Percentiles rank a stretch among this genome's conserved stretches.
Evolutionary conservation across 37 sponge, comb jelly and placozoan genomes (phyloP).

Genomic region (Ephydatia muelleri): DNA sequence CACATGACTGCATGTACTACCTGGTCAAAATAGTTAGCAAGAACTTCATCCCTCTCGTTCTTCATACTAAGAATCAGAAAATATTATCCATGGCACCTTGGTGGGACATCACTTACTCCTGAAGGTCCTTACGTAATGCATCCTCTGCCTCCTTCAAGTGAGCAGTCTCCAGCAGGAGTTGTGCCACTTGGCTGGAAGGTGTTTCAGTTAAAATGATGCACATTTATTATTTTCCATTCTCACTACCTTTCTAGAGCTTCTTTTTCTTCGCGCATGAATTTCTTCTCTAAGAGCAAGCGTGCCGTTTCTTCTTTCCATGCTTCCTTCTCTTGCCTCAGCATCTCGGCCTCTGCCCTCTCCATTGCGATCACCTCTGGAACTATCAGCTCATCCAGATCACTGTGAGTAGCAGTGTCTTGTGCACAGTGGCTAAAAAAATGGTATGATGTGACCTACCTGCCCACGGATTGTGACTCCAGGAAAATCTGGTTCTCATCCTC

Average conservation of each 20-base stretch:
- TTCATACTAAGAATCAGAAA: slow-evolving; percentile 19
- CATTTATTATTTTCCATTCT: not conserved
- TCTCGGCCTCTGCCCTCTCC: slow-evolving; percentile 45
- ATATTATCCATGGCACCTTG: not conserved
- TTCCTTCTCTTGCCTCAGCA: slow-evolving; percentile 60
- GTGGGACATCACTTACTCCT: slow-evolving; percentile 19
- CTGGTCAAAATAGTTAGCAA: slow-evolving; percentile 61
- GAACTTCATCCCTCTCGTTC: slow-evolving; percentile 60
- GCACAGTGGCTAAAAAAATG: too few species aligned
- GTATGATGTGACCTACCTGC: not conserved
- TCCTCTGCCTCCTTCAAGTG: slow-evolving; percentile 22
- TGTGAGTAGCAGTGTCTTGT: too few species aligned
- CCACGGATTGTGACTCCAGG: not conserved
- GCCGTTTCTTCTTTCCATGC: slow-evolving; percentile 17
- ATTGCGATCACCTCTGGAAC: slow-evolving; percentile 24
- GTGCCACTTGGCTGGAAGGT: slow-evolving; percentile 24
- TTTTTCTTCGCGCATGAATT: slow-evolving; percentile 16
- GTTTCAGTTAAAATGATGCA: not conserved
- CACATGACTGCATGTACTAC: not conserved
- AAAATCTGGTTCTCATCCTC: not conserved
- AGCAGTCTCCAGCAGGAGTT: slow-evolving; percentile 32
- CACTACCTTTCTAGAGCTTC: slow-evolving; percentile 56
- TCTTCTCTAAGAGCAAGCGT: slow-evolving; percentile 28
- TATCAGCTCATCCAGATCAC: slow-evolving; percentile 30
- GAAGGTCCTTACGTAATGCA: slow-evolving; percentile 10